Percentiles rank a stretch among this genome's conserved stretches.
These are phyloP conservation scores for Mus spretus DNA, from an alignment of 2,797 vertebrate genomes.

Conservation along the genomic window DNA sequence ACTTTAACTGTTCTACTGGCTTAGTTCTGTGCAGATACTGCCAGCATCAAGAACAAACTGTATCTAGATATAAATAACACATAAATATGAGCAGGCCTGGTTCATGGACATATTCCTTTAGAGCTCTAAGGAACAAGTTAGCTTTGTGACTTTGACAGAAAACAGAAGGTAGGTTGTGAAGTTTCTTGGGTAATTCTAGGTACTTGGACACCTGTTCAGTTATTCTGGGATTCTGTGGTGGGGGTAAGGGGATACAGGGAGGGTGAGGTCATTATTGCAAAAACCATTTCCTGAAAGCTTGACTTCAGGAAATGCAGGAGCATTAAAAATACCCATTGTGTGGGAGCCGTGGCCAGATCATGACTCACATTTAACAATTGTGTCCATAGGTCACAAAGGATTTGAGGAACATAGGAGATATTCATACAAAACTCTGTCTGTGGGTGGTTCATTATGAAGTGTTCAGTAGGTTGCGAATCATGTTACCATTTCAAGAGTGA, in stretches of 20 bases:
- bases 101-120: conserved; percentile 29
- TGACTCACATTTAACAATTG: conserved; percentile 78
- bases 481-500: conserved; percentile 71
- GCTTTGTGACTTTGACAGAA: conserved; percentile 54
- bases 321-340: conserved; percentile 83
- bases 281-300: conserved; percentile 81
- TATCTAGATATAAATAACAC: conserved; percentile 54
- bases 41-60: conserved; percentile 49
- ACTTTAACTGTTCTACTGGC: background rate
- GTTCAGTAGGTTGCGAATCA: conserved; percentile 66
- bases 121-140: conserved; percentile 35
- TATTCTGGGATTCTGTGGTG: conserved; percentile 79
- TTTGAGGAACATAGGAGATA: conserved; percentile 74
- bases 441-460: conserved; percentile 71
- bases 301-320: conserved; percentile 78
- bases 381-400: conserved; percentile 78
- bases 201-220: conserved; percentile 73
- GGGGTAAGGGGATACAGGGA: conserved; percentile 11
- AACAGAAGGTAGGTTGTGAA: conserved; percentile 64
- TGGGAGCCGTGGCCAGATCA: conserved; percentile 73
- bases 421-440: conserved; percentile 69
- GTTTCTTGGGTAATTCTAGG: conserved; percentile 66
- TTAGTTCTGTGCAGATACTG: background rate
- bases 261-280: conserved; percentile 73
- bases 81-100: background rate